Evolutionary conservation across 1,140 invertebrate species (phyloP).

Genomic region (Halyomorpha halys): DNA sequence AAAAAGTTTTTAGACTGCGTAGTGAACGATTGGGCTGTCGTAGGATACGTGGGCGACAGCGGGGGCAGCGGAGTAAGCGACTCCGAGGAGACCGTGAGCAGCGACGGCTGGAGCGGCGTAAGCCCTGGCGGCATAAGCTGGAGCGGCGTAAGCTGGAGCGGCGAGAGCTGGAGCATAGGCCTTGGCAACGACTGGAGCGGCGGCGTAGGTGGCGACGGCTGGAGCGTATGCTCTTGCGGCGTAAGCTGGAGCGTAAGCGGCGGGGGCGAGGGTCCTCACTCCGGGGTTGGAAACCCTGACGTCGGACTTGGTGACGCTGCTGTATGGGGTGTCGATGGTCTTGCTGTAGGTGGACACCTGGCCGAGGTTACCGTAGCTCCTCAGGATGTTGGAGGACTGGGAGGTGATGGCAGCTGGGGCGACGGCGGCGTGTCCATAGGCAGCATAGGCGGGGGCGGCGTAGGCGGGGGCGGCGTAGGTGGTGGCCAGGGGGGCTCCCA

Average conservation of each 20-base stretch:
- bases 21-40: slow-evolving; percentile 19
- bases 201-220: background rate
- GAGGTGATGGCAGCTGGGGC: slow-evolving; percentile 31
- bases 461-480: background rate
- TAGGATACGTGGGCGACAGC: slow-evolving; percentile 26
- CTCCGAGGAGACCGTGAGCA: slow-evolving; percentile 4
- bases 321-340: slow-evolving; percentile 17
- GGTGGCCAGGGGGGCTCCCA: background rate
- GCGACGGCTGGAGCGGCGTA: slow-evolving; percentile 22
- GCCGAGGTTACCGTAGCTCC: slow-evolving; percentile 32
- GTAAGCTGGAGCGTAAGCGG: background rate
- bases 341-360: slow-evolving; percentile 29
- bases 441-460: slow-evolving; percentile 6
- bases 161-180: background rate
- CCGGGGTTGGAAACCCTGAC: slow-evolving; percentile 29
- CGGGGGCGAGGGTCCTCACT: background rate
- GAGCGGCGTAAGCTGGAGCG: too few relatives aligned
- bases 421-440: slow-evolving; percentile 28
- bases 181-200: background rate
- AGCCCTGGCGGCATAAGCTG: background rate
- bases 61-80: slow-evolving; percentile 23
- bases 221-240: too few relatives aligned
- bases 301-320: slow-evolving; percentile 30
- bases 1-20: background rate
- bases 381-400: slow-evolving; percentile 27